These are phyloP conservation scores for Temnothorax unifasciatus DNA, from an alignment of 2,888 invertebrate species.

Conservation along the genomic window DNA sequence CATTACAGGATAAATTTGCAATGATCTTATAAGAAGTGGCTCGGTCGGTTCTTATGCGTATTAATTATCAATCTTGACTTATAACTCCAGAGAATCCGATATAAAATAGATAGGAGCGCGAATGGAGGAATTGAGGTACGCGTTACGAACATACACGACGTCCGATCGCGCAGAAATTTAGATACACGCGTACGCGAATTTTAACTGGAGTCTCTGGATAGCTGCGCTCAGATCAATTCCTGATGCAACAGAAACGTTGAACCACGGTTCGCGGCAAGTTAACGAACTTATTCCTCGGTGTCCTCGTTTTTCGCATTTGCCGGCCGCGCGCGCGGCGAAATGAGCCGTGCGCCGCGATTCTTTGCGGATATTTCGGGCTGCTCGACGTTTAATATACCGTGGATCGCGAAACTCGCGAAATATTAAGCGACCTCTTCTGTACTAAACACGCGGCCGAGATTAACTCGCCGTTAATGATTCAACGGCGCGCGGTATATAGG, in stretches of 20 bases:
- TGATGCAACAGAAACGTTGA: conserved; percentile 46
- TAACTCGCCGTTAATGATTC: conserved; percentile 57
- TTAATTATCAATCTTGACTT: conserved; percentile 15
- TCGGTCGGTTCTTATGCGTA: neutral
- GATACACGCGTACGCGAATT: neutral
- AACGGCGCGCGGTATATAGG: conserved; percentile 23
- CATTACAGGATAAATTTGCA: conserved; percentile 20
- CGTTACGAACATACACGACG: neutral
- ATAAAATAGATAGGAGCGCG: neutral
- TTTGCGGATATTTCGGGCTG: conserved; percentile 58
- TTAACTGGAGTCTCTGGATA: neutral
- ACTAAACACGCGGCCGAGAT: conserved; percentile 57
- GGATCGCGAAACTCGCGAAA: conserved; percentile 55
- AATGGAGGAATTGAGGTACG: neutral
- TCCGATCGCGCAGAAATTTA: neutral
- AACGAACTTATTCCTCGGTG: conserved; percentile 52
- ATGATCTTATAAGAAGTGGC: conserved; percentile 10
- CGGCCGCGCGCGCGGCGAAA: neutral
- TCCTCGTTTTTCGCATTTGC: conserved; percentile 45
- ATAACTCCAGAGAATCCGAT: neutral
- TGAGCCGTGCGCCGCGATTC: conserved; percentile 32
- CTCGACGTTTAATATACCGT: conserved; percentile 58
- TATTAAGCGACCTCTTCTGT: conserved; percentile 53
- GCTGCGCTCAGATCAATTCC: conserved; percentile 27
- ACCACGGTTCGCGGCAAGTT: conserved; percentile 46